Evolutionary conservation across 2,888 invertebrate genomes (phyloP).

Genomic region (Ephialtes manifestator): DNA sequence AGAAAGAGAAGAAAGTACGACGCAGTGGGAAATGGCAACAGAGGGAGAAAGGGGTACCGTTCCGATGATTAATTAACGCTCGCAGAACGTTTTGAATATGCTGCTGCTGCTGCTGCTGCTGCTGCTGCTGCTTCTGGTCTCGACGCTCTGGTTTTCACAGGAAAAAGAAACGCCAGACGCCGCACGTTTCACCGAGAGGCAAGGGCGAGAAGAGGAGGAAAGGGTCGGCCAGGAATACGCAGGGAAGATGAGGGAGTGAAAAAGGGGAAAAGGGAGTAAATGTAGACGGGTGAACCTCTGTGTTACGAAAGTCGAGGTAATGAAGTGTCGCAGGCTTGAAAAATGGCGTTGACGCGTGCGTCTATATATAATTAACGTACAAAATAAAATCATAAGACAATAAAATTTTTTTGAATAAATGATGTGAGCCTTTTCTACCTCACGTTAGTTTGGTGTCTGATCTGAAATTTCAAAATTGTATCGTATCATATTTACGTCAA

Average conservation of each 20-base stretch:
- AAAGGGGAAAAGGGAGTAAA: slow-evolving; percentile 33
- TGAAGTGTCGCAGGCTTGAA: slow-evolving; percentile 59
- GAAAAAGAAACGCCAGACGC: slow-evolving; percentile 51
- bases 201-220: background rate
- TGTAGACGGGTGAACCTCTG: slow-evolving; percentile 51
- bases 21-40: slow-evolving; percentile 39
- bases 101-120: slow-evolving; percentile 31
- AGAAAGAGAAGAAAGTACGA: slow-evolving; percentile 39
- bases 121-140: slow-evolving; percentile 29
- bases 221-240: slow-evolving; percentile 18
- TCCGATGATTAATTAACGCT: slow-evolving; percentile 63
- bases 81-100: slow-evolving; percentile 58
- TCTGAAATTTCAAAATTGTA: background rate
- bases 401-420: background rate
- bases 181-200: slow-evolving; percentile 40
- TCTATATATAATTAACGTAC: slow-evolving; percentile 16
- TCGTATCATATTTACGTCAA: background rate
- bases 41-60: slow-evolving; percentile 49
- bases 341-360: slow-evolving; percentile 61
- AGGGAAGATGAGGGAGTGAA: slow-evolving; percentile 24
- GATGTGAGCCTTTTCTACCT: background rate
- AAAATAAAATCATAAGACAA: background rate
- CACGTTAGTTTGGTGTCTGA: background rate
- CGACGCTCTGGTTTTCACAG: slow-evolving; percentile 39
- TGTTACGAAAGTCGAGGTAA: slow-evolving; percentile 59